Evolutionary conservation across 30 jellyfish, hydroid and myxozoan species (phyloP).

Genomic region (Mastigias papua): DNA sequence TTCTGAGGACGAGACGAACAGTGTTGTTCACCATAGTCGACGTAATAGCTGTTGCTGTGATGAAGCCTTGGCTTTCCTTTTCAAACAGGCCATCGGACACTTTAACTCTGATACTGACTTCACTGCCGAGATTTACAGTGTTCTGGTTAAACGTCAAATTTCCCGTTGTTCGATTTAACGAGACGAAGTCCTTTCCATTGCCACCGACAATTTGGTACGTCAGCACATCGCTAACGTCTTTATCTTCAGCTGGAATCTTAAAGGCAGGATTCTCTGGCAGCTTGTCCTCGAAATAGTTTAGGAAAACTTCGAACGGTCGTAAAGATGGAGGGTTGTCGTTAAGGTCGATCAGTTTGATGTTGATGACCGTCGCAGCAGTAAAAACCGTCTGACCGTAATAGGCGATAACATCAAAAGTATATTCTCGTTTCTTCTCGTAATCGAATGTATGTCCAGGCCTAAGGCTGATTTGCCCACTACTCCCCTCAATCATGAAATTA

Average conservation of each 20-base stretch:
- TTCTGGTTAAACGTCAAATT: constrained; percentile 75
- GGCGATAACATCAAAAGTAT: constrained; percentile 83
- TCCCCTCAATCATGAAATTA: constrained; percentile 46
- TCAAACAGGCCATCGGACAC: constrained; percentile 82
- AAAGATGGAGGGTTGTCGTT: constrained; percentile 96
- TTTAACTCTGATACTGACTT: constrained; percentile 68
- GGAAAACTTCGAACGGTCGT: constrained; percentile 83
- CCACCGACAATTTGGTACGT: constrained; percentile 80
- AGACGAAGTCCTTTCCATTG: constrained; percentile 74
- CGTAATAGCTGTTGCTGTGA: constrained; percentile 74
- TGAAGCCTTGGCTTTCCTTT: constrained; percentile 76
- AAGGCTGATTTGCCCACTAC: constrained; percentile 74
- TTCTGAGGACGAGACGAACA: constrained; percentile 71
- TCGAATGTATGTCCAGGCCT: constrained; percentile 63
- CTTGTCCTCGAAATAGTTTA: constrained; percentile 77
- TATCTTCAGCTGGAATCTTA: constrained; percentile 91
- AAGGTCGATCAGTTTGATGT: constrained; percentile 72
- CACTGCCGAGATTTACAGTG: constrained; percentile 84
- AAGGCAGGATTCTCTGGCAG: constrained; percentile 75
- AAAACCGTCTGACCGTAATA: constrained; percentile 74
- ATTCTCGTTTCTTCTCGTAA: constrained; percentile 78
- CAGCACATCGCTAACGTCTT: constrained; percentile 73
- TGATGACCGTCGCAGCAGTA: constrained; percentile 67
- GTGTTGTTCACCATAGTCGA: constrained; percentile 81
- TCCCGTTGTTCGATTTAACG: constrained; percentile 81